phyloP scores from a whole-genome alignment of 2,797 vertebrate species.

The Smutsia temminckii region DNA sequence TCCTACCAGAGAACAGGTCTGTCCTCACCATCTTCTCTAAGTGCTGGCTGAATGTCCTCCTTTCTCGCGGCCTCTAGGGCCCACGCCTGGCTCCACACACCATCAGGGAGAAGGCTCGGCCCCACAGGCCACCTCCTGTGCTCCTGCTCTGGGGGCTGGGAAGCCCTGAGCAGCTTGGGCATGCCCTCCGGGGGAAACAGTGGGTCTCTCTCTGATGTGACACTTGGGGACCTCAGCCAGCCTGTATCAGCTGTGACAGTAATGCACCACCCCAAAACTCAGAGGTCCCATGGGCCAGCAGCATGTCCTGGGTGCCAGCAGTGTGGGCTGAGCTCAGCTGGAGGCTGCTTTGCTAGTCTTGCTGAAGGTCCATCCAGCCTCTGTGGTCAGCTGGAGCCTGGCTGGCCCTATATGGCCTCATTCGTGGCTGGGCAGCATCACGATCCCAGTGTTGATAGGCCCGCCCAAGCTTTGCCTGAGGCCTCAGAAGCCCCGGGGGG shows the following conservation, averaged over 20 bases:
- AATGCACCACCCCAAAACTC: background rate
- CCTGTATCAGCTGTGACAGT: background rate
- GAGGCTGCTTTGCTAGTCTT: background rate
- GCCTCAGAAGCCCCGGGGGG: background rate
- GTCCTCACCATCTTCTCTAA: background rate
- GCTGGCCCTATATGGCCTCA: background rate
- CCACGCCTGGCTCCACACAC: background rate
- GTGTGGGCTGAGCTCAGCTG: background rate
- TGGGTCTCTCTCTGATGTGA: background rate
- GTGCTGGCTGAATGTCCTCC: background rate
- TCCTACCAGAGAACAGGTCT: no score
- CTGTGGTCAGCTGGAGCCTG: background rate
- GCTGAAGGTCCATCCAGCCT: background rate
- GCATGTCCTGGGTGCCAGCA: background rate
- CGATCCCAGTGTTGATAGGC: background rate
- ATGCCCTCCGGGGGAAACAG: background rate
- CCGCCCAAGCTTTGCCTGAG: background rate
- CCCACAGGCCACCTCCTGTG: background rate
- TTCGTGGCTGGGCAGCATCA: background rate
- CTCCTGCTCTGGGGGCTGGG: background rate
- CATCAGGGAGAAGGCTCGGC: fast-evolving
- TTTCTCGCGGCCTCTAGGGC: background rate
- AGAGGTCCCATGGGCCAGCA: background rate
- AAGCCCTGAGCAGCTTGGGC: background rate
- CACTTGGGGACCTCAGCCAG: background rate